These are phyloP conservation scores for Drosophila hydei DNA, from an alignment of 1,140 invertebrate species.

Conservation along the genomic window DNA sequence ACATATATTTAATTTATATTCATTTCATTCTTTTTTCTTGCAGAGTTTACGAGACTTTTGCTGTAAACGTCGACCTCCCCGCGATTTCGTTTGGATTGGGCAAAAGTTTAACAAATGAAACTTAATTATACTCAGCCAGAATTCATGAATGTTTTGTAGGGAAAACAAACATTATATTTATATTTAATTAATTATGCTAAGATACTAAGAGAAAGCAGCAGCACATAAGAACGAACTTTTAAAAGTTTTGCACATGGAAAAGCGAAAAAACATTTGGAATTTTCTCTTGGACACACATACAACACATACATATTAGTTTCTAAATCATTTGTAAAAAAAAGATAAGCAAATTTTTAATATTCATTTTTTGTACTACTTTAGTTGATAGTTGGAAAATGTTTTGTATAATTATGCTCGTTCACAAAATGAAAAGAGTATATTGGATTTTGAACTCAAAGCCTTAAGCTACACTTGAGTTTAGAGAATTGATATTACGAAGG, in stretches of 20 bases:
- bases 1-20: constrained; percentile 9
- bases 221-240: constrained; percentile 10
- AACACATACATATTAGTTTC: constrained; percentile 49
- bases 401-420: too few relatives aligned
- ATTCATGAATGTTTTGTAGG: constrained; percentile 30
- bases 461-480: too few relatives aligned
- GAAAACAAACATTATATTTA: constrained; percentile 5
- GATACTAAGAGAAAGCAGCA: constrained; percentile 10
- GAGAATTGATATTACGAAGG: too few relatives aligned
- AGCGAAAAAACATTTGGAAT: neutral
- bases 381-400: constrained; percentile 18
- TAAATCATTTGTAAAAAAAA: constrained; percentile 50
- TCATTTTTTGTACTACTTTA: constrained; percentile 45
- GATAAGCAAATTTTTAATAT: constrained; percentile 27
- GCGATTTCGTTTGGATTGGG: constrained; percentile 44
- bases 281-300: constrained; percentile 16
- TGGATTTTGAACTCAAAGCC: too few relatives aligned
- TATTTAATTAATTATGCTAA: constrained; percentile 49
- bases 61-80: constrained; percentile 82
- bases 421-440: too few relatives aligned
- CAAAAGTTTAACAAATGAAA: constrained; percentile 45
- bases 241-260: neutral
- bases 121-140: constrained; percentile 68
- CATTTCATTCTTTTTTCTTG: constrained; percentile 81
- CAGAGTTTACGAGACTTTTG: constrained; percentile 88